Conservation (phyloP, 1,140 invertebrate species). For the Diploscapter pachys region DNA sequence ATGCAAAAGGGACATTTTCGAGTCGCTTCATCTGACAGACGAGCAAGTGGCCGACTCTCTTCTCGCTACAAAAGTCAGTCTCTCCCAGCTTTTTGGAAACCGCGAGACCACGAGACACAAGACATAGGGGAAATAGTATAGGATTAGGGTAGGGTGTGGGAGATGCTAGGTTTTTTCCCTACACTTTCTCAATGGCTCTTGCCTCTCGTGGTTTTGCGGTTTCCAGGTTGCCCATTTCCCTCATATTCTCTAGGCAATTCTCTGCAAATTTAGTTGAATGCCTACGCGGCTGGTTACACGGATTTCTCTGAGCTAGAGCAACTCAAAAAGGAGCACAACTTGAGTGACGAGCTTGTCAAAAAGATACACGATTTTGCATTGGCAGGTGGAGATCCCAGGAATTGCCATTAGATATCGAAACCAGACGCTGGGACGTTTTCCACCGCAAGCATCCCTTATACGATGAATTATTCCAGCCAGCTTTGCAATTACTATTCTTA, state of each 20-base stretch:
- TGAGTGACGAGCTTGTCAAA: conserved; percentile 39
- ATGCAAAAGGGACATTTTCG: conserved; percentile 44
- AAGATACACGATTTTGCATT: conserved; percentile 47
- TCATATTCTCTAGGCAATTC: no score
- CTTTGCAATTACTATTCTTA: no score
- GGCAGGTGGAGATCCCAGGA: conserved; percentile 51
- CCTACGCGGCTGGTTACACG: conserved; percentile 44
- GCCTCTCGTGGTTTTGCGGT: no score
- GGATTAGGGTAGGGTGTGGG: no score
- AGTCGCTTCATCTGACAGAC: conserved; percentile 46
- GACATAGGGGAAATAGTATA: no score
- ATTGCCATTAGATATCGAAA: conserved; percentile 38
- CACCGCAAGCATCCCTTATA: no score
- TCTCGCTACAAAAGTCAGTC: conserved; percentile 43
- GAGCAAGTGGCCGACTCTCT: conserved; percentile 46
- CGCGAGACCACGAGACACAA: no score
- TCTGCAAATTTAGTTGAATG: conserved; percentile 1
- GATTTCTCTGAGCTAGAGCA: conserved; percentile 49
- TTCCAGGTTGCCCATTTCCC: no score
- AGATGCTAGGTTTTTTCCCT: no score
- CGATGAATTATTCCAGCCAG: no score
- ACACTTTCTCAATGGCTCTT: no score
- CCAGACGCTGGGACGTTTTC: not conserved
- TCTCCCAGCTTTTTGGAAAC: no score
- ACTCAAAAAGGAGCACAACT: conserved; percentile 43